Base-by-base conservation (phyloP, 2,113 vertebrate genomes). In the Ceyx margarethae region DNA sequence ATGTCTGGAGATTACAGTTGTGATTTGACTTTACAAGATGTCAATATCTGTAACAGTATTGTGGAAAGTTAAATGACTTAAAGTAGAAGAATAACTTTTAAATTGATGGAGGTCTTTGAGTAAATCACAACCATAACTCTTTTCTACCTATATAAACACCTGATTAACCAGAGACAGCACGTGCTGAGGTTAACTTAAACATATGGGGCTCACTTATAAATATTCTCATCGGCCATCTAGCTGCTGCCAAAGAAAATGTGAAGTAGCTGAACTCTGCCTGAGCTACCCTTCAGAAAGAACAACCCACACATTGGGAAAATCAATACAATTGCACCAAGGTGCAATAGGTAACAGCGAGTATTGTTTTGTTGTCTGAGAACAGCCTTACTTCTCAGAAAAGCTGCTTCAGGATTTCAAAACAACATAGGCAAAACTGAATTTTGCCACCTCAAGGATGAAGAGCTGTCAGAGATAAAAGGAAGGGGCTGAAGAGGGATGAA, bases 351-450 rank as follows among this genome's bases (percentile, higher is more conserved):
- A 72, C 31, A 48, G 58, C 35, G 6, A 54, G 19, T 3, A 68
- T 4, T 46, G 13, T 9, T 82, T 22, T 1, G 0, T 22, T 60
- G 68, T 54, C 33, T 2, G 3, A 81, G 56, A 60, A 40, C 0
- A 1, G 5, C 9, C 2, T 8, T 35, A 10, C 45, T 81, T 85
- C 31, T 51, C 42, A 85, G 26, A 73, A 87, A 65, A 62, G 13
- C 8, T 74, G 9, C n/a, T 72, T 56, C 17, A 69, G 18, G 9
- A 60, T 90, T 74, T 61, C 31, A 53, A 60, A 83, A 25, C 21
- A 29, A 5, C 2, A 3, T 31, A 65, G 9, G 33, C 5, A 74
- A 85, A 85, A 72, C 22, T 33, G 37, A 80, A 25, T 79, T 76
- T 75, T 89, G 5, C 22, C 7, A 25, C 25, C 19, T 66, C 19